These are phyloP conservation scores for Vanessa cardui DNA, from an alignment of 2,888 invertebrate species.

Conservation along the genomic window DNA sequence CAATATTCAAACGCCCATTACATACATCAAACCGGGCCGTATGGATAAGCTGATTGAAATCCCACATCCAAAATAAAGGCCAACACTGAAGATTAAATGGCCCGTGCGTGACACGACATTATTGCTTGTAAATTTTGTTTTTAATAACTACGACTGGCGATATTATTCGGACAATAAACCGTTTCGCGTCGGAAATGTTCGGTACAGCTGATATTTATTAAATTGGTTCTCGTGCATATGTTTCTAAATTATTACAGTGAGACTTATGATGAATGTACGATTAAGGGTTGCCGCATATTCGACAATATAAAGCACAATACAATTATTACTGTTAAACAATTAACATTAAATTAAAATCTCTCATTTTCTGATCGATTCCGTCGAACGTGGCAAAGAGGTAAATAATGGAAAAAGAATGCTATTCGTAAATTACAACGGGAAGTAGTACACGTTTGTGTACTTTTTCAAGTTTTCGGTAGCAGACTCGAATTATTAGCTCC, in stretches of 20 bases:
- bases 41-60: conserved; percentile 31
- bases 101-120: conserved; percentile 37
- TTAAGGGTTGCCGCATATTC: neutral
- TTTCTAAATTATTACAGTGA: conserved; percentile 6
- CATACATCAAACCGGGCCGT: conserved; percentile 1
- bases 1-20: conserved; percentile 9
- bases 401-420: no score
- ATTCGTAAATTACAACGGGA: no score
- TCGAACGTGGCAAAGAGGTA: no score
- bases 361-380: no score
- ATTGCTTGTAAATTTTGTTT: conserved; percentile 45
- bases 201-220: conserved; percentile 12
- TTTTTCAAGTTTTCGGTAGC: no score
- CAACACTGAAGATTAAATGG: conserved; percentile 30
- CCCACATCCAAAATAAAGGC: conserved; percentile 20
- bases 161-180: conserved; percentile 29
- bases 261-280: neutral
- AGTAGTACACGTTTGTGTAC: no score
- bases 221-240: conserved; percentile 11
- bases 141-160: conserved; percentile 38
- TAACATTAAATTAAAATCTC: no score
- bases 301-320: no score
- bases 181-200: conserved; percentile 24
- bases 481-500: no score
- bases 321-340: no score